A percentile compares a stretch with the other conserved stretches of the same genome.
These are phyloP conservation scores for Hyles euphorbiae DNA, from an alignment of 1,140 invertebrate genomes.

Conservation along the genomic window DNA sequence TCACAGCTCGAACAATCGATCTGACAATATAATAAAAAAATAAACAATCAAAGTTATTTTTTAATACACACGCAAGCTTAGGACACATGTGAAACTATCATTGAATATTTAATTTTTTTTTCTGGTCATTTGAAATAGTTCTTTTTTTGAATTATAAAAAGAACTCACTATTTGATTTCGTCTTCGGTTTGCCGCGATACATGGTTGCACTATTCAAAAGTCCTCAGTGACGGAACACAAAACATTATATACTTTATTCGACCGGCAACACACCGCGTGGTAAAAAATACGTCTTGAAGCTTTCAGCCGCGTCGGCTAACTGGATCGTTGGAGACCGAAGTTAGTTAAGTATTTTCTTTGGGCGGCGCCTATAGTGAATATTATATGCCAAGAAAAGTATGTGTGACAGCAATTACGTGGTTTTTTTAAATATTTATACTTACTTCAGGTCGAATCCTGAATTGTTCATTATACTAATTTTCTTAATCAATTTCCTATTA, in stretches of 20 bases:
- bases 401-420: too few species aligned
- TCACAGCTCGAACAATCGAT: too few species aligned
- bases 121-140: not conserved
- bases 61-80: too few species aligned
- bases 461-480: too few species aligned
- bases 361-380: too few species aligned
- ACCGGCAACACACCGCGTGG: not conserved
- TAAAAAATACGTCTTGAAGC: constrained; percentile 10
- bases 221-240: not conserved
- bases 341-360: too few species aligned
- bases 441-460: too few species aligned
- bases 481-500: too few species aligned
- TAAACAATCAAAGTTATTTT: too few species aligned
- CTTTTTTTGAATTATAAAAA: constrained; percentile 4
- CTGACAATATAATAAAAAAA: too few species aligned
- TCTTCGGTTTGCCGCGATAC: constrained; percentile 39
- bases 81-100: not conserved
- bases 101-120: not conserved
- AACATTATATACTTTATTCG: not conserved
- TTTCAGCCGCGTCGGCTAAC: constrained; percentile 4
- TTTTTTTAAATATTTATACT: too few species aligned
- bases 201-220: constrained; percentile 11
- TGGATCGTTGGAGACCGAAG: not conserved
- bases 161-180: constrained; percentile 40
- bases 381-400: too few species aligned